Conservation (phyloP, 2,797 vertebrate genomes). For the Nyctibius grandis region DNA sequence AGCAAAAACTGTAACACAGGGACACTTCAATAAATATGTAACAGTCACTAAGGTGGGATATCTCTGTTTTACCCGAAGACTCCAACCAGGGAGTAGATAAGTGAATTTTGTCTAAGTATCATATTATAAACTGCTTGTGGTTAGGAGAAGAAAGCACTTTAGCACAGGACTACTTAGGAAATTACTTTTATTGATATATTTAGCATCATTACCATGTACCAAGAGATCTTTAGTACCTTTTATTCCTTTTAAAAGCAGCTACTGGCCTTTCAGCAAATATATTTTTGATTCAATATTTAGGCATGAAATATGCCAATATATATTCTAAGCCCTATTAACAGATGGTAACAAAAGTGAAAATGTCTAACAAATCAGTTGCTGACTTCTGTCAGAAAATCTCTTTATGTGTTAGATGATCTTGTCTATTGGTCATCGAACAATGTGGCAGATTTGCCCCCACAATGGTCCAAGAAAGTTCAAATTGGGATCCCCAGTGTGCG, state of each 20-base stretch:
- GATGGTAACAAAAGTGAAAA: not conserved
- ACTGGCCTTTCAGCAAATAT: not conserved
- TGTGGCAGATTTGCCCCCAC: not conserved
- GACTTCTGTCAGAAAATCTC: not conserved
- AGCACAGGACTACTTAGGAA: slow-evolving; percentile 9
- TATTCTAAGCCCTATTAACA: not conserved
- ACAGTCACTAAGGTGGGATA: not conserved
- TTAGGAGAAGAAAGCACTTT: slow-evolving; percentile 34
- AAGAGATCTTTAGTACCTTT: not conserved
- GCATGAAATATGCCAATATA: not conserved
- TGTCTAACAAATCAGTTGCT: not conserved
- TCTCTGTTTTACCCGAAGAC: not conserved
- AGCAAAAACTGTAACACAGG: not conserved
- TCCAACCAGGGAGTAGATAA: not conserved
- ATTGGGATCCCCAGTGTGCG: not conserved
- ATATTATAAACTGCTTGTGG: not conserved
- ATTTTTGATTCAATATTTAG: not conserved
- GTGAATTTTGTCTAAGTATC: slow-evolving; percentile 25
- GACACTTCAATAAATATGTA: not conserved
- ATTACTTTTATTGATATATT: slow-evolving; percentile 46
- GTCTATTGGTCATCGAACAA: not conserved
- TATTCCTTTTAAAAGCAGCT: slow-evolving; percentile 10
- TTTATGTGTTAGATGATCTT: not conserved
- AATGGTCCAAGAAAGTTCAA: not conserved
- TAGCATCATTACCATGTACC: not conserved